Evolutionary conservation across 2,888 invertebrate species (phyloP).

Genomic region (Chloroclysta siterata): DNA sequence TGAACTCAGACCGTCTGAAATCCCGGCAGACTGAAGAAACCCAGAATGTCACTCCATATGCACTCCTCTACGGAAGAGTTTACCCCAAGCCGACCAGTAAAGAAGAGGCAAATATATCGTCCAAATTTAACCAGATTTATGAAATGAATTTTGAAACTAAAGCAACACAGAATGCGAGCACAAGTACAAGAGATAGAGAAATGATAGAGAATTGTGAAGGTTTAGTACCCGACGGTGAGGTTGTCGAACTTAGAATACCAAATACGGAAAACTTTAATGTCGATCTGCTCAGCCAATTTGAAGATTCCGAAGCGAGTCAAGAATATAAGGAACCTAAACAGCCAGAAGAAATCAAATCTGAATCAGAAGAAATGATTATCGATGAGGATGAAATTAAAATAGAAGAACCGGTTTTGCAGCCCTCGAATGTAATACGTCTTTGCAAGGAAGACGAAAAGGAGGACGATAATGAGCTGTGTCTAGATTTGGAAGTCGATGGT

Average conservation of each 20-base stretch:
- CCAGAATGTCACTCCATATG: constrained; percentile 4
- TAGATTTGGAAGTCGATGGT: background rate
- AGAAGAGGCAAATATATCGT: background rate
- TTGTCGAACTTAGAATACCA: constrained; percentile 27
- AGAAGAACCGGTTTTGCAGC: background rate
- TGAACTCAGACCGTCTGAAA: constrained; percentile 17
- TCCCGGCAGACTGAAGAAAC: background rate
- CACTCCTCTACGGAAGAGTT: constrained; percentile 20
- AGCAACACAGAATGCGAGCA: background rate
- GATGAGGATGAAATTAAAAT: background rate
- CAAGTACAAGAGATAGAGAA: background rate
- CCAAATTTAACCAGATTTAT: background rate
- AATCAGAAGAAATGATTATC: background rate
- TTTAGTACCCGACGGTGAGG: background rate
- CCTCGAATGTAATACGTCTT: background rate
- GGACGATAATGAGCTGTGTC: background rate
- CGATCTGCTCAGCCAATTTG: constrained; percentile 17
- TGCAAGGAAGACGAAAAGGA: background rate
- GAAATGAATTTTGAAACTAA: background rate
- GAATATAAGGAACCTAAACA: background rate
- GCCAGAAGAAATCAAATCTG: background rate
- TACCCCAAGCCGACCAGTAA: background rate
- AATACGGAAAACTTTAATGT: constrained; percentile 20
- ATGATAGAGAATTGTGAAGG: background rate
- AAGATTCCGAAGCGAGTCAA: constrained; percentile 17